phyloP scores from a whole-genome alignment of 2,888 invertebrate genomes.

The Folsomia manolachei region DNA sequence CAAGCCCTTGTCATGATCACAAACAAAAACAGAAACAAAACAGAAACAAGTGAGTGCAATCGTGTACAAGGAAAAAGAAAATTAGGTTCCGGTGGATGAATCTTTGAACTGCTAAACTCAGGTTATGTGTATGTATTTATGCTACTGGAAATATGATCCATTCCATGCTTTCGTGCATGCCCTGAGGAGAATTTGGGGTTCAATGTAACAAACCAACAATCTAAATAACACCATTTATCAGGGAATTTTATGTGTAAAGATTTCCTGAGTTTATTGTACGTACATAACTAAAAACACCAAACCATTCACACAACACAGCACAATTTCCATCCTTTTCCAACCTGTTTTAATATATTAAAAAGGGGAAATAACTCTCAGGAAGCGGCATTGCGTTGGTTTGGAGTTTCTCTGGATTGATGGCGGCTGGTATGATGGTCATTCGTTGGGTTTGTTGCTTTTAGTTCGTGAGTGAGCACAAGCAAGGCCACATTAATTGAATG shows the following conservation, averaged over 20 bases:
- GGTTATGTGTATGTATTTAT: too few species aligned
- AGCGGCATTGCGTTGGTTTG: background rate
- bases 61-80: background rate
- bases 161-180: background rate
- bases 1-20: background rate
- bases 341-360: background rate
- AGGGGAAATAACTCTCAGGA: background rate
- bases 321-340: too few species aligned
- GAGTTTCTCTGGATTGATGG: background rate
- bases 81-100: background rate
- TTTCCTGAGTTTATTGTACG: background rate
- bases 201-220: background rate
- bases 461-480: conserved; percentile 12
- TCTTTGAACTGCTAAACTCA: background rate
- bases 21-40: too few species aligned
- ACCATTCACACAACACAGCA: background rate
- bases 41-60: background rate
- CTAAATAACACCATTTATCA: background rate
- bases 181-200: background rate
- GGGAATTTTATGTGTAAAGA: background rate
- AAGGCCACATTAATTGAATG: conserved; percentile 39
- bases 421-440: background rate
- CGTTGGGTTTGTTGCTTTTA: background rate
- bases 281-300: background rate
- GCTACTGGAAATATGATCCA: too few species aligned